Conservation (phyloP, 2,797 vertebrate genomes). For the Cheirogaleus major region DNA sequence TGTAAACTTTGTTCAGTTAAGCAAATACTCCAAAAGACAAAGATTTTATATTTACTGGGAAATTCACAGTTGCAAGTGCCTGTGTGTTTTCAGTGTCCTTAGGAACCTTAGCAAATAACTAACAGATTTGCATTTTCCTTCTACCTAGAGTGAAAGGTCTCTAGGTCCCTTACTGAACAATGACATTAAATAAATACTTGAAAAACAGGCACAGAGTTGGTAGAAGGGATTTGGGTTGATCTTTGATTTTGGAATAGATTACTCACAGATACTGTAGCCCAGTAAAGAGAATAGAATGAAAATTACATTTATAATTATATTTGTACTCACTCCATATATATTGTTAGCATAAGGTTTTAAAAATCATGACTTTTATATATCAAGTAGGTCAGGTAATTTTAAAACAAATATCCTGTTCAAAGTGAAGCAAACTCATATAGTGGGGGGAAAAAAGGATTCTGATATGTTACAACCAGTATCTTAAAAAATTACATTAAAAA, state of each 20-base stretch:
- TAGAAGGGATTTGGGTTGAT: slow-evolving; percentile 72
- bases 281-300: slow-evolving; percentile 61
- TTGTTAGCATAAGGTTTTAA: slow-evolving; percentile 72
- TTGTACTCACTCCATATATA: slow-evolving; percentile 31
- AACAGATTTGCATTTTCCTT: slow-evolving; percentile 69
- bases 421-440: background rate
- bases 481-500: slow-evolving; percentile 46
- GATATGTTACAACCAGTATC: background rate
- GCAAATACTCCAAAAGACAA: slow-evolving; percentile 77
- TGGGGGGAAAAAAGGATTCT: background rate
- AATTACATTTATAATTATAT: slow-evolving; percentile 76
- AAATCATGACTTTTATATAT: slow-evolving; percentile 65
- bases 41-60: slow-evolving; percentile 77
- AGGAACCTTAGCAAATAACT: slow-evolving; percentile 74
- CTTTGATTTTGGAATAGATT: slow-evolving; percentile 72
- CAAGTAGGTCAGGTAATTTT: slow-evolving; percentile 57
- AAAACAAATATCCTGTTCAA: slow-evolving; percentile 59
- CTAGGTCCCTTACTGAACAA: slow-evolving; percentile 53
- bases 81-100: slow-evolving; percentile 64
- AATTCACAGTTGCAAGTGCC: slow-evolving; percentile 72
- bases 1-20: slow-evolving; percentile 79
- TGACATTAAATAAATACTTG: slow-evolving; percentile 71
- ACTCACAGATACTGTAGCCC: slow-evolving; percentile 43
- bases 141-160: slow-evolving; percentile 67
- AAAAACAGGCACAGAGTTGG: slow-evolving; percentile 42